Evolutionary conservation across 1,140 invertebrate species (phyloP), one percentile per base, ranked within the genome.

Genomic region (Pseudomyrmex gracilis): DNA sequence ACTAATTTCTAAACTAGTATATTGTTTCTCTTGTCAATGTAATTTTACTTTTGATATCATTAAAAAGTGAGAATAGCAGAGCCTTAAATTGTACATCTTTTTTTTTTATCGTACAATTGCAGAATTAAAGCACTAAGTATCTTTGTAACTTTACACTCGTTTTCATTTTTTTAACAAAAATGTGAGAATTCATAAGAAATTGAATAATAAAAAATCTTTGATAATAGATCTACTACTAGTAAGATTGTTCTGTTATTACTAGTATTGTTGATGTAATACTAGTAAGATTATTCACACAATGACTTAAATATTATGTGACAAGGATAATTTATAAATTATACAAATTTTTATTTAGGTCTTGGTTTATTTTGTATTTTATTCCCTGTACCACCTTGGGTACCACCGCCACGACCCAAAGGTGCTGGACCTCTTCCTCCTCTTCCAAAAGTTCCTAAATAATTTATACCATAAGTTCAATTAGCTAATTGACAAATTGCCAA

Each of bases 381-480:
- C 17, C 91, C 34, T 34, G 34, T 34, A 34, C 34, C 82, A 0
- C 84, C 90, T 91, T 92, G 93, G 73, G 91, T 93, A 7, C 86
- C 73, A 57, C 90, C 88, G 4, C 76, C 94, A 83, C 83, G 93
- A 24, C 92, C 91, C 8, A 93, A 87, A 1, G 95, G 95, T 84
- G 95, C 93, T 5, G 95, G 94, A 20, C 94, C 92, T 89, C 93
- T 89, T 73, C 95, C 93, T 15, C 95, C 95, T 55, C 95, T 92
- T 63, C 95, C 95, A 88, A 96, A 96, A n/a, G 95, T 94, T 73
- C 93, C 94, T 94, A 22, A 9, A 87, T 88, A n/a, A 64, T 58
- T 51, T 22, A 73, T 43, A 13, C 7, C 20, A 45, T 8, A 34
- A 47, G 34, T 5, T 34, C 5, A 24, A 47, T 64, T 5, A 22